phyloP scores from a whole-genome alignment of 2,888 invertebrate species.

The Strigamia crassipes region DNA sequence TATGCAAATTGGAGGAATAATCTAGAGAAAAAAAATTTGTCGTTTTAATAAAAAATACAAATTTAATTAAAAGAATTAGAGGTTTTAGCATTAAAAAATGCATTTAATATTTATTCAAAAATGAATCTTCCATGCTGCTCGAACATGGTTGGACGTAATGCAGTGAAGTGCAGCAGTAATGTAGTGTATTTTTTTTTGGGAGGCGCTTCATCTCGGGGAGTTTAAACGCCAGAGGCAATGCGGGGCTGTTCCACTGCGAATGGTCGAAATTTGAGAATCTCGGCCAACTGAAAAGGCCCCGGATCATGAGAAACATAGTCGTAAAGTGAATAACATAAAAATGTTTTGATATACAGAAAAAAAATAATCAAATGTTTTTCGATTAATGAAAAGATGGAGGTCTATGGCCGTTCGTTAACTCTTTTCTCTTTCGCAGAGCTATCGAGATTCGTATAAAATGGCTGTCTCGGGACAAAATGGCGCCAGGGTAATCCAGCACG shows the following conservation, averaged over 20 bases:
- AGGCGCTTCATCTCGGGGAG: conserved; percentile 18
- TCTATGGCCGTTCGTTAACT: not conserved
- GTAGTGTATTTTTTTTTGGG: conserved; percentile 6
- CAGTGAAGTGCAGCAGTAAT: conserved; percentile 15
- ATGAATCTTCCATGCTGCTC: not conserved
- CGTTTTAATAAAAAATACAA: not conserved
- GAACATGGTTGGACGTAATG: not conserved
- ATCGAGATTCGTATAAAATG: conserved; percentile 44
- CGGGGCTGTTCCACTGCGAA: conserved; percentile 26
- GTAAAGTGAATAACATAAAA: conserved; percentile 29
- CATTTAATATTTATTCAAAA: not conserved
- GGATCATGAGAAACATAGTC: conserved; percentile 22
- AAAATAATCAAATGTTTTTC: conserved; percentile 27
- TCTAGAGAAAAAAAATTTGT: not conserved
- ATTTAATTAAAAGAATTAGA: not conserved
- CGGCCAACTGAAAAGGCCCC: conserved; percentile 6
- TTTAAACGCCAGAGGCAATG: conserved; percentile 30
- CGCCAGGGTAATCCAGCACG: conserved; percentile 40
- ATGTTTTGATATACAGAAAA: conserved; percentile 17
- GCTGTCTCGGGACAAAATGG: conserved; percentile 47
- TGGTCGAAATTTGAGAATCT: conserved; percentile 30
- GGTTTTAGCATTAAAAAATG: not conserved
- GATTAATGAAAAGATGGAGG: conserved; percentile 37
- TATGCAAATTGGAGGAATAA: not conserved
- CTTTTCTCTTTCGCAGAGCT: conserved; percentile 28